phyloP scores from a whole-genome alignment of 2,888 invertebrate genomes.

The Rhogogaster chlorosoma region DNA sequence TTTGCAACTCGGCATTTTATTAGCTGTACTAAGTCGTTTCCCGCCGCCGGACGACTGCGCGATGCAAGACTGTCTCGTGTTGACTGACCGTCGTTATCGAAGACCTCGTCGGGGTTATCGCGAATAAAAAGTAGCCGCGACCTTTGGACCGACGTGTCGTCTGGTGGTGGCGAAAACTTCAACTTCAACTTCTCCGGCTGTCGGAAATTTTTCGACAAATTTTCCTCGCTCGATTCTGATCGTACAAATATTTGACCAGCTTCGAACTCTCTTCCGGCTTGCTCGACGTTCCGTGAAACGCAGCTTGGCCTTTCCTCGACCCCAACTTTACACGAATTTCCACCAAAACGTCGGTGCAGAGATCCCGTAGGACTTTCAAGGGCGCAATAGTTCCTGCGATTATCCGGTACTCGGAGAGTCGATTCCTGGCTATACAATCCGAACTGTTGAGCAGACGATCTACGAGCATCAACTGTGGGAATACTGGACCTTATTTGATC shows the following conservation, averaged over 20 bases:
- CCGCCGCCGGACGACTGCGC: slow-evolving; percentile 48
- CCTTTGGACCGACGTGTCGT: slow-evolving; percentile 59
- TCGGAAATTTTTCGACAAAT: not conserved
- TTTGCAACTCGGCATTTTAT: slow-evolving; percentile 69
- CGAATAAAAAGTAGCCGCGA: slow-evolving; percentile 53
- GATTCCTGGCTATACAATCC: not conserved
- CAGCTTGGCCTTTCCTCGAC: not conserved
- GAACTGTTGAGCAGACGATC: not conserved
- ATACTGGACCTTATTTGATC: slow-evolving; percentile 33
- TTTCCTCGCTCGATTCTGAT: not conserved
- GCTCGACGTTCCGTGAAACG: slow-evolving; percentile 15
- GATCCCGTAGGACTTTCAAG: not conserved
- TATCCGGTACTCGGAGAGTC: slow-evolving; percentile 23
- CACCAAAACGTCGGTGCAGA: slow-evolving; percentile 16
- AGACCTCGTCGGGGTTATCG: slow-evolving; percentile 58
- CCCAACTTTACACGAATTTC: not conserved
- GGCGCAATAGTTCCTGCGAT: not conserved
- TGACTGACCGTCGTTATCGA: slow-evolving; percentile 53
- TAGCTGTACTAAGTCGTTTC: slow-evolving; percentile 40
- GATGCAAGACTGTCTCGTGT: slow-evolving; percentile 46
- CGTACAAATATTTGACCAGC: not conserved
- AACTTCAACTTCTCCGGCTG: slow-evolving; percentile 61
- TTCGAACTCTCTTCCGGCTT: slow-evolving; percentile 23
- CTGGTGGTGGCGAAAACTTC: slow-evolving; percentile 69
- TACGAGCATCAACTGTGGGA: not conserved